Evolutionary conservation across 2,113 vertebrate genomes (phyloP).

Genomic region (Xenotilapia flavipinnis): DNA sequence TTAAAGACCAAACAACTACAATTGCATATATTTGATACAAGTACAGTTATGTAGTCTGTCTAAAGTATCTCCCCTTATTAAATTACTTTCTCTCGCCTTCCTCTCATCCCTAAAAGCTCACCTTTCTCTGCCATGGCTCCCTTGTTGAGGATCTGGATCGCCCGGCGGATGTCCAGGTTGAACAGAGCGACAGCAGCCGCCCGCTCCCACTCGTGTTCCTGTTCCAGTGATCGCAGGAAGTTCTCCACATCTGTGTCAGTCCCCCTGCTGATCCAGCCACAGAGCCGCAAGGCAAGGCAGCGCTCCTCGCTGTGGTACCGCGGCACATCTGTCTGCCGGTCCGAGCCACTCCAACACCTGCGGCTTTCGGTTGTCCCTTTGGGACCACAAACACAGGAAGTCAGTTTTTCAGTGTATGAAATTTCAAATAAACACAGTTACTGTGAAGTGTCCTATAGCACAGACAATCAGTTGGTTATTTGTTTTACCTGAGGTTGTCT

Average conservation of each 20-base stretch:
- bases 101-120: slow-evolving; percentile 22
- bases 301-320: slow-evolving; percentile 91
- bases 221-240: slow-evolving; percentile 87
- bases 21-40: not conserved
- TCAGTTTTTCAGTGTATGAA: not conserved
- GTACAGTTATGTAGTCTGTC: not conserved
- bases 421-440: not conserved
- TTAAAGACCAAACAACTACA: not conserved
- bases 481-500: slow-evolving; percentile 85
- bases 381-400: not conserved
- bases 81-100: fast-evolving
- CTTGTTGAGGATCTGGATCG: slow-evolving; percentile 95
- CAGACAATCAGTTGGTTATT: not conserved
- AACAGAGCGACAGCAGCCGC: slow-evolving; percentile 95
- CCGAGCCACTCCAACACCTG: slow-evolving; percentile 85
- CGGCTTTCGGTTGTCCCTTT: slow-evolving; percentile 86
- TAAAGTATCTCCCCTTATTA: not conserved
- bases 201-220: slow-evolving; percentile 92
- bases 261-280: slow-evolving; percentile 91
- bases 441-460: fast-evolving
- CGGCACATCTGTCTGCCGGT: slow-evolving; percentile 81
- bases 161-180: slow-evolving; percentile 92
- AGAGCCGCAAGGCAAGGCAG: slow-evolving; percentile 88
- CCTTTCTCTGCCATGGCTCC: slow-evolving; percentile 90
- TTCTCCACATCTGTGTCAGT: slow-evolving; percentile 85